Conservation (phyloP, 2,888 invertebrate genomes). For the Tetranychus truncatus region DNA sequence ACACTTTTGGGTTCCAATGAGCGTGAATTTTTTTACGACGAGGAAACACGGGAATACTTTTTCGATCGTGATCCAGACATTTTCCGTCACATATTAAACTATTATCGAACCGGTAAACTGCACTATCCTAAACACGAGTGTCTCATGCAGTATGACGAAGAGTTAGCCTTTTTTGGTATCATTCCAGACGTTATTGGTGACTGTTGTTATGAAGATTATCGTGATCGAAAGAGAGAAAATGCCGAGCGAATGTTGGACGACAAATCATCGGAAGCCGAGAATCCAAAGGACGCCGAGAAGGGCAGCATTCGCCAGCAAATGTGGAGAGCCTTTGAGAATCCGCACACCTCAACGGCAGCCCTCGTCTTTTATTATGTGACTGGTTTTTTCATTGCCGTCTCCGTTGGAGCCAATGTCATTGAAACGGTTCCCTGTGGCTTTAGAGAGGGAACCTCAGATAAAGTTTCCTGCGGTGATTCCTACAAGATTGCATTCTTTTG, state of each 20-base stretch:
- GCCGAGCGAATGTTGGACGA: conserved; percentile 95
- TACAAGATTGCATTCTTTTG: conserved; percentile 98
- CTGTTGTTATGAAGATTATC: conserved; percentile 98
- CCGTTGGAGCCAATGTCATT: conserved; percentile 96
- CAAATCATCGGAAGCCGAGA: conserved; percentile 65
- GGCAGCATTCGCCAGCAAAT: conserved; percentile 80
- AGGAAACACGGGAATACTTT: conserved; percentile 93
- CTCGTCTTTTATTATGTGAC: conserved; percentile 99
- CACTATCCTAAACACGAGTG: conserved; percentile 99
- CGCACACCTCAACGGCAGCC: conserved; percentile 96
- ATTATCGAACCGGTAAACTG: conserved; percentile 95
- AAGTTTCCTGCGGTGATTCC: conserved; percentile 72
- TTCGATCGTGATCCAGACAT: conserved; percentile 98
- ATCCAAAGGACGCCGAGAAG: conserved; percentile 45
- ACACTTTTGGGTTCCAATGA: conserved; percentile 90
- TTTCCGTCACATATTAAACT: conserved; percentile 93
- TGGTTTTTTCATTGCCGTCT: conserved; percentile 97
- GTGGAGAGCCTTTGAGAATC: conserved; percentile 99
- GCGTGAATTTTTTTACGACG: conserved; percentile 97
- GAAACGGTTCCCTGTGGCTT: conserved; percentile 77
- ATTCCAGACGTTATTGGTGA: conserved; percentile 90
- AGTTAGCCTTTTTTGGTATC: conserved; percentile 96
- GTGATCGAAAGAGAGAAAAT: conserved; percentile 94
- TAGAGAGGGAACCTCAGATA: conserved; percentile 22
- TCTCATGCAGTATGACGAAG: conserved; percentile 94